Base-by-base conservation (phyloP, 2,888 invertebrate genomes). In the Synergus japonicus region DNA sequence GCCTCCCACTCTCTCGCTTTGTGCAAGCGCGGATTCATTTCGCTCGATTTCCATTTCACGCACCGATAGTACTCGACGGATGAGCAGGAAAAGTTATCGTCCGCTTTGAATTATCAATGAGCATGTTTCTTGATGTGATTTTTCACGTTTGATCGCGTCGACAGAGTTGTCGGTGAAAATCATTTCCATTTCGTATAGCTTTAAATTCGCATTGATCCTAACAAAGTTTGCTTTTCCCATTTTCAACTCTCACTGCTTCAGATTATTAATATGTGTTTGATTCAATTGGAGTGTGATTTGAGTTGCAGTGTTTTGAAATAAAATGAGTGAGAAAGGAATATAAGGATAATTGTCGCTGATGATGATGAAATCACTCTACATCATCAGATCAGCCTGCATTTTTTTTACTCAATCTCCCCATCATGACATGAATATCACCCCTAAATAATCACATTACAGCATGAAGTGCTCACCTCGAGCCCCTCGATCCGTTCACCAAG, bases 11-110 rank as follows among this genome's bases (percentile, higher is more conserved):
- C 81, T 73, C 67, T 79, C 81, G 83, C 83, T 82, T 83, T 84
- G 80, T 83, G 77, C 83, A 84, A 83, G 82, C 85, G 82, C 85
- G 85, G 87, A 88, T 89, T 87, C 87, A 89, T 90, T 89, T 88
- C 87, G 87, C 87, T 88, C 88, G 88, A 90, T 90, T 90, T 90
- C 88, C 89, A 90, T 90, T 90, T 90, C 87, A 89, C 88, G 90
- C 88, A 89, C 87, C 88, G 87, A 85, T 87, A 86, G 87, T 82
- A 80, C 80, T 79, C 88, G 87, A 88, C 86, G 87, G 86, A 87
- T 85, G 85, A 87, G 85, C 88, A 85, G 87, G 87, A 88, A 86
- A 89, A 87, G 89, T 89, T 90, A 89, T 89, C 88, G 87, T 86
- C 84, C 86, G 87, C 87, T 90, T 89, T 85, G 88, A 88, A 89